A percentile compares a stretch with the other conserved stretches of the same genome.
These are phyloP conservation scores for Sylvia borin DNA, from an alignment of 2,797 vertebrate species.

Conservation along the genomic window DNA sequence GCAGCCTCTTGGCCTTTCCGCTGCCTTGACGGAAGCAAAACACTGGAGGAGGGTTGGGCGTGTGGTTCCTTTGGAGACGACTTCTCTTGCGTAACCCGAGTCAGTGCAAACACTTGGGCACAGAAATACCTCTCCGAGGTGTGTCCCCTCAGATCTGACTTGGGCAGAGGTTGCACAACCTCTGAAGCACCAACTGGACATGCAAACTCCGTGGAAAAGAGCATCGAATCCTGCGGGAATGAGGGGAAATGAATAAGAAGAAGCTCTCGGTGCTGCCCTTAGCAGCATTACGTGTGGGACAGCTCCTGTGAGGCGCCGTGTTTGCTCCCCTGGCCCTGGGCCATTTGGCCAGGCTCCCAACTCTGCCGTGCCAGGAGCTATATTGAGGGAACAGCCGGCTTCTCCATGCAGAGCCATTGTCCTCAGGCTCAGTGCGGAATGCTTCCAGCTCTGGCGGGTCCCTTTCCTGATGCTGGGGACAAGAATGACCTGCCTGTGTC, in stretches of 20 bases:
- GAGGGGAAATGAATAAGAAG: rapidly evolving
- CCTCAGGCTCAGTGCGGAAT: background rate
- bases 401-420: background rate
- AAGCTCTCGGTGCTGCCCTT: background rate
- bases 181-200: rapidly evolving
- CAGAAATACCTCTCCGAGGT: background rate
- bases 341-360: background rate
- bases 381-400: background rate
- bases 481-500: background rate
- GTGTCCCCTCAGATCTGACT: background rate
- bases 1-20: background rate
- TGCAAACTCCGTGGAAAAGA: rapidly evolving
- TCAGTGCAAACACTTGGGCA: background rate
- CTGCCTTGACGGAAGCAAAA: rapidly evolving
- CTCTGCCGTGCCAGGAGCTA: background rate
- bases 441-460: background rate
- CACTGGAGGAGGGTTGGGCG: background rate
- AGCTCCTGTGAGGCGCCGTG: background rate
- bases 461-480: background rate
- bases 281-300: rapidly evolving
- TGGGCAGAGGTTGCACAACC: background rate
- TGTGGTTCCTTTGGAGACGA: background rate
- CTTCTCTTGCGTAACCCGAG: background rate
- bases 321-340: background rate
- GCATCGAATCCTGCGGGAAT: background rate